Conservation (phyloP, 1,140 invertebrate genomes). For the Liolophura sinensis region DNA sequence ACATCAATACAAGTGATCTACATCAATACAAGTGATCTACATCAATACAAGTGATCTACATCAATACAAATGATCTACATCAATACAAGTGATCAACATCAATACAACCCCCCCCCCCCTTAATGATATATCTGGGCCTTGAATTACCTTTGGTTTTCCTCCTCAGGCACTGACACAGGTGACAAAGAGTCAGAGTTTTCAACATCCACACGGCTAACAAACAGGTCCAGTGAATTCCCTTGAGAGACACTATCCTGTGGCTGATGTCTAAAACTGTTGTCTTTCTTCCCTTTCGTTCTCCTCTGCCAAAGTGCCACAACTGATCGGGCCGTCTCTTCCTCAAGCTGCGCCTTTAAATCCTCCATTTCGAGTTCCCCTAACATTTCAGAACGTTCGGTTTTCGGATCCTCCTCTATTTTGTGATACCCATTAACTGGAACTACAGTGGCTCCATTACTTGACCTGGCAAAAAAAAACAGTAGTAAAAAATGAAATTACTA, state of each 20-base stretch:
- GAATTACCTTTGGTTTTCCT: not conserved
- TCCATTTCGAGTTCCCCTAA: slow-evolving; percentile 21
- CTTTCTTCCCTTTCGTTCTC: slow-evolving; percentile 1
- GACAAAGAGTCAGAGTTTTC: slow-evolving; percentile 6
- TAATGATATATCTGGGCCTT: no score
- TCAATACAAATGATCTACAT: no score
- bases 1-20: no score
- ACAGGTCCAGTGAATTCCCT: not conserved
- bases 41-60: no score
- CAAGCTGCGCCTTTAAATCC: slow-evolving; percentile 20
- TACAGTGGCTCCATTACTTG: not conserved
- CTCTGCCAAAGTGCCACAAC: slow-evolving; percentile 24
- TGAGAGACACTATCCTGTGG: not conserved
- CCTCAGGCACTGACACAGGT: not conserved
- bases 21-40: no score
- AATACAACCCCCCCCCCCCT: no score
- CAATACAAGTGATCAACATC: no score
- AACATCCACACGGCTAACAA: slow-evolving; percentile 9
- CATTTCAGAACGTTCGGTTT: slow-evolving; percentile 17
- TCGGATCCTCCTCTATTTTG: slow-evolving; percentile 21
- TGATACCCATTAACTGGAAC: not conserved
- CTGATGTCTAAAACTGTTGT: no score
- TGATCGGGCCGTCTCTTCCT: slow-evolving; percentile 20
- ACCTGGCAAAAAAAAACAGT: not conserved
- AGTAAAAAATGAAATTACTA: slow-evolving; percentile 7